Conservation (phyloP, 2,797 vertebrate species). For the Sciaenops ocellatus region DNA sequence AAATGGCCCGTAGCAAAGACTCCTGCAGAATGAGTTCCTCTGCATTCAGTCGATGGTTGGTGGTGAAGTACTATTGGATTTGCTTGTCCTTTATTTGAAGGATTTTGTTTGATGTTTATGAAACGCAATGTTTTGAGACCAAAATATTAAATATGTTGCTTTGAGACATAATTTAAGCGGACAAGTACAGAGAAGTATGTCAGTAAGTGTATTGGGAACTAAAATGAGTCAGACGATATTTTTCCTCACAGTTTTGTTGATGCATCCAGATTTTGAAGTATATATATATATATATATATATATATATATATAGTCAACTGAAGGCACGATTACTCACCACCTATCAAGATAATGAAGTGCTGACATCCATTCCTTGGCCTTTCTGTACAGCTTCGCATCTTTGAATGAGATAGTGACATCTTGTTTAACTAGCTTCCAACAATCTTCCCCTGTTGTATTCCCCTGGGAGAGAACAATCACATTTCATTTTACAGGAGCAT, state of each 20-base stretch:
- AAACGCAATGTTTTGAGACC: constrained; percentile 27
- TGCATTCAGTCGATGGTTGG: constrained; percentile 48
- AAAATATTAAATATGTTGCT: constrained; percentile 9
- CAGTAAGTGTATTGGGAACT: constrained; percentile 3
- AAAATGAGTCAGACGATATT: constrained; percentile 37
- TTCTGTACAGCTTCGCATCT: constrained; percentile 6
- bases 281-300: too few species aligned
- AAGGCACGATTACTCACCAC: constrained; percentile 5
- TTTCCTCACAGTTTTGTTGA: not conserved
- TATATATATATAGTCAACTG: too few species aligned
- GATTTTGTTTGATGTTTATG: constrained; percentile 40
- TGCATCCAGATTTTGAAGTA: constrained; percentile 8
- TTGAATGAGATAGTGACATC: constrained; percentile 27
- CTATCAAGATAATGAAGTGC: not conserved
- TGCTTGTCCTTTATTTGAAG: constrained; percentile 20
- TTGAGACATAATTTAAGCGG: constrained; percentile 35
- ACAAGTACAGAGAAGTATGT: constrained; percentile 30
- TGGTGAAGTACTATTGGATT: constrained; percentile 14
- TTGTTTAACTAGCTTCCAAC: constrained; percentile 14
- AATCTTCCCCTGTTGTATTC: constrained; percentile 16
- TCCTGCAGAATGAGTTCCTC: constrained; percentile 40
- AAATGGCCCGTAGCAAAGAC: constrained; percentile 58
- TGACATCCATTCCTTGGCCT: not conserved
- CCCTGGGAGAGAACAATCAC: constrained; percentile 28
- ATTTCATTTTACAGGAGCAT: constrained; percentile 32